Evolutionary conservation across 1,140 invertebrate species (phyloP), one percentile per base, ranked within the genome.

Genomic region (Euura lappo): DNA sequence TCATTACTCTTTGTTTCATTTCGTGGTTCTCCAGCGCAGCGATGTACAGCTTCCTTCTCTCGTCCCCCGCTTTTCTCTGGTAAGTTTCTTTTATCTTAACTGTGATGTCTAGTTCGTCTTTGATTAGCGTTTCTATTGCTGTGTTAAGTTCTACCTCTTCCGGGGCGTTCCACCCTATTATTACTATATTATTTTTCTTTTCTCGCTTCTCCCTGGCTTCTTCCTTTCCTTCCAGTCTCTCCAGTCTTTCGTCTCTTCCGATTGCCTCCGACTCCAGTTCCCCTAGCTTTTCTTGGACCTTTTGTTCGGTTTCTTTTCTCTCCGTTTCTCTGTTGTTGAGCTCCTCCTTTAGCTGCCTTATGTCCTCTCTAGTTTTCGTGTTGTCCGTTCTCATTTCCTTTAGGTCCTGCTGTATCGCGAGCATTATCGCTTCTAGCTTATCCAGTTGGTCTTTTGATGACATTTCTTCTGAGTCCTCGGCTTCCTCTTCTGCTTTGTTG

Each of bases 211-310:
- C 51, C 3, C 51, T 3, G 51, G 4, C 4, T 60, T 60, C 51
- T 60, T 60, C 4, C 5, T 60, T 60, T n/a, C n/a, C 2, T n/a
- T 10, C 51, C 4, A 60, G 51, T 5, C 51, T 60, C 51, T 60
- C 51, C 8, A 60, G 51, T n/a, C n/a, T 60, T 10, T 60, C 51
- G 51, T 60, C 2, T n/a, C 51, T 60, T 8, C 51, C 51, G 51
- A 60, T 60, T 60, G 51, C 51, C 51, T 60, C 51, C 51, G 51
- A 60, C 51, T 60, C 51, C n/a, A 60, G 51, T 8, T 60, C 51
- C 2, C 8, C 51, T n/a, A 60, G 51, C 51, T 60, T 60, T 60
- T 60, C 4, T n/a, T 60, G 8, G 2, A 5, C 5, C 51, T 10
- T 5, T 5, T 3, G 51, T 60, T 60, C 4, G 8, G 2, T 10